phyloP scores from a whole-genome alignment of 1,140 invertebrate species.

The Musca vetustissima region DNA sequence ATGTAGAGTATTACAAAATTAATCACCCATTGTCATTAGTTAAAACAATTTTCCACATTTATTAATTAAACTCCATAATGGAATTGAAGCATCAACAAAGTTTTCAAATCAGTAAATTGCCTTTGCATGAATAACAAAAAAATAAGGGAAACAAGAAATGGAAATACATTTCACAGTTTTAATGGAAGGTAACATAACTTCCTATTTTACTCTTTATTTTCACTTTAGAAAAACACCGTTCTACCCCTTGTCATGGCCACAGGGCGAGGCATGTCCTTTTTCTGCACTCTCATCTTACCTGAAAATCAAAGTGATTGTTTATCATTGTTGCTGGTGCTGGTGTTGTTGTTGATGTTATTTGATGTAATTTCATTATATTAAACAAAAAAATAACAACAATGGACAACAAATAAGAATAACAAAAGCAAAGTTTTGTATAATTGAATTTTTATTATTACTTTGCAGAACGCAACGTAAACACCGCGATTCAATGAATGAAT shows the following conservation, averaged over 20 bases:
- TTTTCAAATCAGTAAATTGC: too few relatives aligned
- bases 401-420: constrained; percentile 6
- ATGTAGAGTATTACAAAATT: too few relatives aligned
- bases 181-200: not conserved
- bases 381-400: constrained; percentile 5
- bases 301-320: not conserved
- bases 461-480: too few relatives aligned
- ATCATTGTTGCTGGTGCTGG: not conserved
- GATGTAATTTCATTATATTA: constrained; percentile 20
- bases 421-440: constrained; percentile 21
- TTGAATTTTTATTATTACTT: constrained; percentile 22
- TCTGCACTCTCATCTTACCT: not conserved
- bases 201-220: too few relatives aligned
- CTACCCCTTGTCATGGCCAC: too few relatives aligned
- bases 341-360: constrained; percentile 4
- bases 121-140: too few relatives aligned
- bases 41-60: too few relatives aligned
- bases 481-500: too few relatives aligned
- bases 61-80: too few relatives aligned
- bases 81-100: too few relatives aligned
- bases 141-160: not conserved
- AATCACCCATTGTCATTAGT: too few relatives aligned
- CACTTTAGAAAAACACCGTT: not conserved
- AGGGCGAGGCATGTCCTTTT: not conserved
- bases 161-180: not conserved